These are phyloP conservation scores for Omphaloscelis lunosa DNA, from an alignment of 2,888 invertebrate species.

Conservation along the genomic window DNA sequence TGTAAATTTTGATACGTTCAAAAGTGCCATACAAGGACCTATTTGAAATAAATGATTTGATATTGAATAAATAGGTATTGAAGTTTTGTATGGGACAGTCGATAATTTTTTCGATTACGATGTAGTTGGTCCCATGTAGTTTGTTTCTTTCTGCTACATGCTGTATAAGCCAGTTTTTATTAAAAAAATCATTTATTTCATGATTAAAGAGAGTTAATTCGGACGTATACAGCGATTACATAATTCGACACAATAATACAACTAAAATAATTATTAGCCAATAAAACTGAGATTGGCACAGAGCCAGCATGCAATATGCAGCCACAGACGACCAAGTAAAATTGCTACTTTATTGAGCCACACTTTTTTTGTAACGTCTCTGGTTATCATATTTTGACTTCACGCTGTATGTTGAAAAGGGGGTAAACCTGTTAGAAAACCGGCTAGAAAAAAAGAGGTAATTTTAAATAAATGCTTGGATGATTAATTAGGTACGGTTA, in stretches of 20 bases:
- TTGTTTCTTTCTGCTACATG: too few species aligned
- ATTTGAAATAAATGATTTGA: too few species aligned
- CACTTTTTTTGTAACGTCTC: conserved; percentile 40
- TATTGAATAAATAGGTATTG: too few species aligned
- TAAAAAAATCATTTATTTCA: neutral
- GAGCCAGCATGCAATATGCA: conserved; percentile 77
- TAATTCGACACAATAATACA: conserved; percentile 74
- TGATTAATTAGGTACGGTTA: neutral
- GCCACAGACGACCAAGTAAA: conserved; percentile 62
- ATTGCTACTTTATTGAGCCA: conserved; percentile 64
- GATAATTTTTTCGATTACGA: neutral
- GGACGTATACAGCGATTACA: conserved; percentile 44
- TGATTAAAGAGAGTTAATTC: conserved; percentile 20
- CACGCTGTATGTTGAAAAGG: neutral
- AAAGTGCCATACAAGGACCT: too few species aligned
- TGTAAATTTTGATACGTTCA: too few species aligned
- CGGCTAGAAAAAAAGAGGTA: too few species aligned
- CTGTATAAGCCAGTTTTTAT: neutral
- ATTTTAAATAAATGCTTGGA: neutral
- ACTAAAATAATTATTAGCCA: conserved; percentile 78
- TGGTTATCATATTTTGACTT: conserved; percentile 48
- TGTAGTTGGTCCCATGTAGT: too few species aligned
- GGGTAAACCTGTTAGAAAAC: neutral
- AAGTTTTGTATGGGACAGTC: neutral
- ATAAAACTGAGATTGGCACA: conserved; percentile 77